Conservation (phyloP, 2,888 invertebrate species). For the Parnassius mnemosyne region DNA sequence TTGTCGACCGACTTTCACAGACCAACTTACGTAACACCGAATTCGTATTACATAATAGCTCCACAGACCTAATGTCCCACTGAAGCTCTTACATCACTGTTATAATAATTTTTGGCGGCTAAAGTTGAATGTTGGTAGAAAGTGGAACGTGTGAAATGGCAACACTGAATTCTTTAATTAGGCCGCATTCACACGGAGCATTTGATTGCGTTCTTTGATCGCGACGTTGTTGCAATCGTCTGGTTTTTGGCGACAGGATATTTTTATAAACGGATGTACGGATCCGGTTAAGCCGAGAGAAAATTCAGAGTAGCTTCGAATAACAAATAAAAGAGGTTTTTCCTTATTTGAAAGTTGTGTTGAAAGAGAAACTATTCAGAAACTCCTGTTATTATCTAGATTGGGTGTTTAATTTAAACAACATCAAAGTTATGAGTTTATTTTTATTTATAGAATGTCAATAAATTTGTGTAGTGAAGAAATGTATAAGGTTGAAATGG, state of each 20-base stretch:
- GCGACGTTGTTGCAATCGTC: slow-evolving; percentile 14
- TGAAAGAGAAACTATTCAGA: too few relatives aligned
- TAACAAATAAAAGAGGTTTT: too few relatives aligned
- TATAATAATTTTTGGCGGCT: slow-evolving; percentile 56
- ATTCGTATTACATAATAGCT: slow-evolving; percentile 64
- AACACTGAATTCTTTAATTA: slow-evolving; percentile 42
- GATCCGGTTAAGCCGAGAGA: slow-evolving; percentile 10
- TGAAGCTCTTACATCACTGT: slow-evolving; percentile 61
- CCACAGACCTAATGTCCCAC: slow-evolving; percentile 76
- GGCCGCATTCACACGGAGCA: slow-evolving; percentile 26
- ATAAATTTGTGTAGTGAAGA: too few relatives aligned
- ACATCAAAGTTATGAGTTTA: too few relatives aligned
- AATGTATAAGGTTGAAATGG: too few relatives aligned
- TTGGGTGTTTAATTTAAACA: too few relatives aligned
- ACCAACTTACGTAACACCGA: slow-evolving; percentile 58
- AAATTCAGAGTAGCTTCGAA: not conserved
- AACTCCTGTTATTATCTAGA: too few relatives aligned
- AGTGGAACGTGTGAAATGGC: slow-evolving; percentile 72
- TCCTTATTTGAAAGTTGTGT: too few relatives aligned
- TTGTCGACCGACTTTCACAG: slow-evolving; percentile 71
- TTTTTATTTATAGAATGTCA: too few relatives aligned
- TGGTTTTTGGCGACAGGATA: slow-evolving; percentile 12
- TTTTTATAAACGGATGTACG: slow-evolving; percentile 13
- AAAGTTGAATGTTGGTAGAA: slow-evolving; percentile 71
- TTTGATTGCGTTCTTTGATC: slow-evolving; percentile 16